phyloP scores from a whole-genome alignment of 37 sponge, comb jelly and placozoan species.

The Theonella swinhoei region DNA sequence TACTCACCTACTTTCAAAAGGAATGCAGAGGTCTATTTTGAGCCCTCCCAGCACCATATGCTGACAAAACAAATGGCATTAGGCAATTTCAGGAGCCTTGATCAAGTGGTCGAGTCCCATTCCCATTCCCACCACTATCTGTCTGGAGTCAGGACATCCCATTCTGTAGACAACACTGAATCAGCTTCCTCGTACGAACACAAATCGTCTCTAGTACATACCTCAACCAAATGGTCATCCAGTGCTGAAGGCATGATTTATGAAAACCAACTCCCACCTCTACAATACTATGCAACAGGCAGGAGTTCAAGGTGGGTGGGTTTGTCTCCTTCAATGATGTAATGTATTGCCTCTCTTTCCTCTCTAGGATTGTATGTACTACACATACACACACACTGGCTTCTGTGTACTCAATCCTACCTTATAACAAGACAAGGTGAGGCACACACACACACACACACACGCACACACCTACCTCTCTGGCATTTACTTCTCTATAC shows the following conservation, averaged over 20 bases:
- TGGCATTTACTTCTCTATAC: neutral
- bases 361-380: too few species aligned
- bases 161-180: neutral
- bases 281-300: neutral
- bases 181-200: neutral
- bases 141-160: neutral
- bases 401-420: constrained; percentile 22
- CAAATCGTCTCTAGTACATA: neutral
- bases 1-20: neutral
- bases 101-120: neutral
- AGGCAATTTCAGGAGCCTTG: neutral
- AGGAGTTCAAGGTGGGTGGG: neutral
- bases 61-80: neutral
- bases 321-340: too few species aligned
- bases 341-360: too few species aligned
- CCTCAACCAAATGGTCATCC: neutral
- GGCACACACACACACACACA: neutral
- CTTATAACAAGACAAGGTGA: constrained; percentile 20
- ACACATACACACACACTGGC: neutral
- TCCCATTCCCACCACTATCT: neutral
- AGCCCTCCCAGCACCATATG: neutral
- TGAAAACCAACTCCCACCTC: neutral
- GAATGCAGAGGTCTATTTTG: neutral
- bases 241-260: neutral
- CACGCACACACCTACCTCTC: too few species aligned